Base-by-base conservation (phyloP, 1,140 invertebrate species). In the Drosophila erecta region DNA sequence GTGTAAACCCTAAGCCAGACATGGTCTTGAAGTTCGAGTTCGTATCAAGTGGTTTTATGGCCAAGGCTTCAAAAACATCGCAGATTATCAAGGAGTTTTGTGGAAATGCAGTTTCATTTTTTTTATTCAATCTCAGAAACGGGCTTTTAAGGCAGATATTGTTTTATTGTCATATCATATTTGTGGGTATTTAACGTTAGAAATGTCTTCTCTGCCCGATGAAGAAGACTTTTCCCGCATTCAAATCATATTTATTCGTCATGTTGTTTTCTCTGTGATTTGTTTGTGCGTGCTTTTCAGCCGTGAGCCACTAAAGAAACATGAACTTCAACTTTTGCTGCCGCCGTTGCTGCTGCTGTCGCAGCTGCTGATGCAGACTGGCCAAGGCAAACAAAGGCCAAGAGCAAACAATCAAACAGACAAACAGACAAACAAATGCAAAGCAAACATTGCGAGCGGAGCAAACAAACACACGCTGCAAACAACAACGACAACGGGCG, bases 301-400 rank as follows among this genome's bases (percentile, higher is more conserved):
- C 78, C 59, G 40, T 62, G 47, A 61, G 72, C 59, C n/a, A 69
- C 64, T 69, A 65, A 49, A 37, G 62, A 70, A 69, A 80, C 41
- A 56, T 75, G 64, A 83, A 79, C 80, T 75, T 79, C 60, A 84
- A 58, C 58, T 69, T 54, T 55, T 54, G 40, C 44, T 40, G 44
- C 4, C 4, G 54, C 41, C 20, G 53, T 22, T 24, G 54, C 41
- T 27, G 53, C 15, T 33, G 33, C 64, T 38, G 64, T 44, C 51
- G 54, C 51, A 35, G 46, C 30, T 46, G 61, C 49, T 71, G 56
- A 43, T 64, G 78, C 69, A 72, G 69, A 60, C 58, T 55, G 57
- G 71, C 41, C 74, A 81, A 83, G 65, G 80, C 64, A 85, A 73
- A 86, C 77, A 85, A 41, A 65, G 58, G 49, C 40, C 75, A 81